Evolutionary conservation across 2,797 vertebrate genomes (phyloP).

Genomic region (Enteromius fasciolatus): DNA sequence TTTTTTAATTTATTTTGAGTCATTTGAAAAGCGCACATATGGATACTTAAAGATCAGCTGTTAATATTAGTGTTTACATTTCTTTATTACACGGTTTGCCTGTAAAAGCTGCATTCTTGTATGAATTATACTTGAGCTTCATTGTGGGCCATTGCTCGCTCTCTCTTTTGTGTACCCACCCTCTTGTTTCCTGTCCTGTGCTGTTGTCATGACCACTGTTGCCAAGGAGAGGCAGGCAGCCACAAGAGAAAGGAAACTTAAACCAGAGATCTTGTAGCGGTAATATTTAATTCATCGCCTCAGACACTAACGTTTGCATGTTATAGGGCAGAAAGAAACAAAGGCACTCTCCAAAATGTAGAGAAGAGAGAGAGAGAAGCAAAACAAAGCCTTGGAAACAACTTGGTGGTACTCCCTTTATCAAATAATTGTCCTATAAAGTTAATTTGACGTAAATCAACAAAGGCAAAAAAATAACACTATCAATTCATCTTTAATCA

Average conservation of each 20-base stretch:
- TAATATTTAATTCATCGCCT: conserved; percentile 82
- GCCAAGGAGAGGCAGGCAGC: conserved; percentile 70
- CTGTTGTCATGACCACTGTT: conserved; percentile 80
- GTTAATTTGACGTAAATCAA: background rate
- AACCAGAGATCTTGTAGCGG: conserved; percentile 72
- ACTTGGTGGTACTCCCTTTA: background rate
- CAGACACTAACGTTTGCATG: conserved; percentile 54
- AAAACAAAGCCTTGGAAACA: background rate
- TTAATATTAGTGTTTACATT: background rate
- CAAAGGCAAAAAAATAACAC: background rate
- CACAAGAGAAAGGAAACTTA: conserved; percentile 75
- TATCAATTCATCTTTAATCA: conserved; percentile 1
- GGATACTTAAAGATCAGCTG: background rate
- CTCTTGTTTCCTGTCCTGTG: conserved; percentile 68
- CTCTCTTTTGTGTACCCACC: conserved; percentile 58
- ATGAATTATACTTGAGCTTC: background rate
- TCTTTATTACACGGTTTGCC: background rate
- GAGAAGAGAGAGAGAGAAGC: too few species aligned
- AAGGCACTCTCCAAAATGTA: background rate
- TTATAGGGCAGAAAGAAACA: conserved; percentile 16
- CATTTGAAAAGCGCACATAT: too few species aligned
- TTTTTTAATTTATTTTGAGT: background rate
- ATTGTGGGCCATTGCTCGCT: conserved; percentile 42
- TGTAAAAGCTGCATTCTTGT: background rate
- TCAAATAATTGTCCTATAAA: background rate